Evolutionary conservation across 2,113 vertebrate species (phyloP).

Genomic region (Catharus fuscescens): DNA sequence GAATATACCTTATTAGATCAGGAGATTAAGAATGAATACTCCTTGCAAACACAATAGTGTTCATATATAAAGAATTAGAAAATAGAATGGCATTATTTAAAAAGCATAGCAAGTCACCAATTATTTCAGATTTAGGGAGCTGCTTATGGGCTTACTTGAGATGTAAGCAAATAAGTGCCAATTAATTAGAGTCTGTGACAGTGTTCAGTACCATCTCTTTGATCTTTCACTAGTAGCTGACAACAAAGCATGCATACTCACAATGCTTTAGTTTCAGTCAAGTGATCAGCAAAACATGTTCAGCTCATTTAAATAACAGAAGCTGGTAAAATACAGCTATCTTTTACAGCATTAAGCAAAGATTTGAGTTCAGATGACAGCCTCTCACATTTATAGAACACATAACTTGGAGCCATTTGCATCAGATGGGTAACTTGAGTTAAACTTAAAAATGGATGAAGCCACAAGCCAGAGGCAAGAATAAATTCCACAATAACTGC

Average conservation of each 20-base stretch:
- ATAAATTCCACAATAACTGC: conserved; percentile 19
- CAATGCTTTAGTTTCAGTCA: conserved; percentile 62
- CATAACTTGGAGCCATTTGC: conserved; percentile 55
- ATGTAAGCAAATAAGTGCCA: conserved; percentile 25
- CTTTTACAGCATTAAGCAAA: conserved; percentile 53
- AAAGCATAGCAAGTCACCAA: background rate
- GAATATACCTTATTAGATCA: background rate
- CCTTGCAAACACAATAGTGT: background rate
- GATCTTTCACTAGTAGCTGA: conserved; percentile 36
- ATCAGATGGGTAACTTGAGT: conserved; percentile 44
- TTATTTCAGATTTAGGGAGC: conserved; percentile 27
- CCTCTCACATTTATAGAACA: conserved; percentile 62
- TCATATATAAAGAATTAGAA: background rate
- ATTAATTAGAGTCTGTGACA: conserved; percentile 37
- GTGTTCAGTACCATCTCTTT: conserved; percentile 4
- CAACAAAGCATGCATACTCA: conserved; percentile 56
- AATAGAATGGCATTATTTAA: background rate
- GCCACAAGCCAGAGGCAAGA: conserved; percentile 10
- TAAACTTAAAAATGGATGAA: conserved; percentile 58
- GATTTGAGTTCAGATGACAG: conserved; percentile 54
- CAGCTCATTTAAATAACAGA: conserved; percentile 70
- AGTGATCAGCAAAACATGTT: conserved; percentile 44
- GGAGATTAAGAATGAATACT: background rate
- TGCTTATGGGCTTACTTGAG: conserved; percentile 32
- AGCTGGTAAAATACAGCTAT: conserved; percentile 57